These are phyloP conservation scores for Pygoscelis adeliae DNA, from an alignment of 2,113 vertebrate genomes.

Conservation along the genomic window DNA sequence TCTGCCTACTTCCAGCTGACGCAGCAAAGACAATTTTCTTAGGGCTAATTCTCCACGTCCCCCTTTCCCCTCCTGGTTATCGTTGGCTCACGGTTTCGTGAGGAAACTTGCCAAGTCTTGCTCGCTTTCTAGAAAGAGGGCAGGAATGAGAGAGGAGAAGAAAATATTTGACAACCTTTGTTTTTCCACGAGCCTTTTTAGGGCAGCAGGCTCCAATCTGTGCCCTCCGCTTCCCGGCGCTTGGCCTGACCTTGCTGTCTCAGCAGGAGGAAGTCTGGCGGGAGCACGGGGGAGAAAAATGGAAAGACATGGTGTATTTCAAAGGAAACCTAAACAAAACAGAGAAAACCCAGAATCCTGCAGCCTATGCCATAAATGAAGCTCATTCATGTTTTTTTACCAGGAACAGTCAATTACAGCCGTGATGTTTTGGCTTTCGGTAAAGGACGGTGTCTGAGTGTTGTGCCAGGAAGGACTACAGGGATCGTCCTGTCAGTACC, in stretches of 20 bases:
- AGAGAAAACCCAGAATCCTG: slow-evolving; percentile 56
- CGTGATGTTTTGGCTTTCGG: slow-evolving; percentile 21
- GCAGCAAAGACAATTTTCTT: slow-evolving; percentile 62
- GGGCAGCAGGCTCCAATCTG: slow-evolving; percentile 63
- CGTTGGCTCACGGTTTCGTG: slow-evolving; percentile 43
- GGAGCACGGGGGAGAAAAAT: not conserved
- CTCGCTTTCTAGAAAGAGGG: slow-evolving; percentile 63
- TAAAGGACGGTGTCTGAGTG: slow-evolving; percentile 15
- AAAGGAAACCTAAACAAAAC: slow-evolving; percentile 58
- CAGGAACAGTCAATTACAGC: slow-evolving; percentile 45
- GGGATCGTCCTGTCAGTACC: not conserved
- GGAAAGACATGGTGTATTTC: slow-evolving; percentile 43
- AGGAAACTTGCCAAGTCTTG: slow-evolving; percentile 62
- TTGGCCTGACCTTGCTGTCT: slow-evolving; percentile 56
- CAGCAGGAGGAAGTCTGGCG: slow-evolving; percentile 51
- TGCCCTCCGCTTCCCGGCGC: slow-evolving; percentile 20
- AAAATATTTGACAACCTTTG: slow-evolving; percentile 64
- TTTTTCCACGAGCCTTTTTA: slow-evolving; percentile 72
- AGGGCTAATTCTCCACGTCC: slow-evolving; percentile 19
- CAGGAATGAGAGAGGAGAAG: slow-evolving; percentile 51
- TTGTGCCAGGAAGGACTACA: slow-evolving; percentile 1
- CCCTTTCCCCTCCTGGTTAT: slow-evolving; percentile 51
- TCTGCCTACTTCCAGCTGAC: slow-evolving; percentile 64
- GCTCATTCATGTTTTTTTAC: slow-evolving; percentile 49
- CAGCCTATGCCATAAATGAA: slow-evolving; percentile 53